A percentile compares a stretch with the other conserved stretches of the same genome.
Evolutionary conservation across 2,888 invertebrate genomes (phyloP).

Genomic region (Tuta absoluta): DNA sequence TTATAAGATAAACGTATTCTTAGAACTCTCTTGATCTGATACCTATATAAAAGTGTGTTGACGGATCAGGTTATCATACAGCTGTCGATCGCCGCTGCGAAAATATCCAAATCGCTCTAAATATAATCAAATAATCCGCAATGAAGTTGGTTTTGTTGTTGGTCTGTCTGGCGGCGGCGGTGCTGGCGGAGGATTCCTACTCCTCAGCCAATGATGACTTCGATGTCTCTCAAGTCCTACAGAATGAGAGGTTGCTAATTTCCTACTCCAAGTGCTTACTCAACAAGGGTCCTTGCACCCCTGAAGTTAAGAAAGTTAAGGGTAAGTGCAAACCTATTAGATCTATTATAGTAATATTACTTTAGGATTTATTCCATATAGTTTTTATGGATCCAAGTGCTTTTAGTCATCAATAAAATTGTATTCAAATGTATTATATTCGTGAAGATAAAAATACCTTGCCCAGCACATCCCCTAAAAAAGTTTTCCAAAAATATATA

Average conservation of each 20-base stretch:
- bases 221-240: constrained; percentile 84
- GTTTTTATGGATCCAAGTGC: too few species aligned
- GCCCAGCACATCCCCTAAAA: too few species aligned
- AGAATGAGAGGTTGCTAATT: constrained; percentile 84
- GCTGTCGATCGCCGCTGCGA: constrained; percentile 3
- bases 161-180: constrained; percentile 49
- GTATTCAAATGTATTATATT: too few species aligned
- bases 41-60: constrained; percentile 11
- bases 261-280: constrained; percentile 86
- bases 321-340: constrained; percentile 72
- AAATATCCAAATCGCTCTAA: not conserved
- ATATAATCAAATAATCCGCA: constrained; percentile 33
- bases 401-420: too few species aligned
- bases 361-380: too few species aligned
- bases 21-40: constrained; percentile 1
- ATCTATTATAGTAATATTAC: not conserved
- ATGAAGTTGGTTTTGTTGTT: constrained; percentile 55
- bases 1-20: not conserved
- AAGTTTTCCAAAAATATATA: too few species aligned
- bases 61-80: not conserved
- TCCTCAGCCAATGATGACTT: constrained; percentile 84
- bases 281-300: constrained; percentile 84
- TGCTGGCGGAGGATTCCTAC: constrained; percentile 72
- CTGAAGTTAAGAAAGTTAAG: constrained; percentile 86
- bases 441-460: too few species aligned